Conservation (phyloP, 2,113 vertebrate genomes). For the Aplodontia rufa region DNA sequence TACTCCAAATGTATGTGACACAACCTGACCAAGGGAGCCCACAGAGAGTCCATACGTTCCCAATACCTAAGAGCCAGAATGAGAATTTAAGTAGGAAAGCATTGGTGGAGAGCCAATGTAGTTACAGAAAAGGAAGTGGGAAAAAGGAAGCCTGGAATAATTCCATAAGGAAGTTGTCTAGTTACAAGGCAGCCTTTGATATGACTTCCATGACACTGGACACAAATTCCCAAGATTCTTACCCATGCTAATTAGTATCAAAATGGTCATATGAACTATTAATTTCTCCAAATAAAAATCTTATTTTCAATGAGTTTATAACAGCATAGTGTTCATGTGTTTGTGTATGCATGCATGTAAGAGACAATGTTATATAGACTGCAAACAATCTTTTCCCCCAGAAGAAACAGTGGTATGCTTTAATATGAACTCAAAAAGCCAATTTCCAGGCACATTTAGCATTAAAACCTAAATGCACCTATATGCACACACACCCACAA, state of each 20-base stretch:
- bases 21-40: not conserved
- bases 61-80: not conserved
- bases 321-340: not conserved
- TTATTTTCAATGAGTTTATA: not conserved
- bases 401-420: not conserved
- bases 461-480: not conserved
- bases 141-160: not conserved
- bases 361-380: not conserved
- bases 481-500: not conserved
- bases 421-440: slow-evolving; percentile 13
- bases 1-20: not conserved
- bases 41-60: not conserved
- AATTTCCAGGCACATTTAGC: not conserved
- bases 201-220: not conserved
- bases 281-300: not conserved
- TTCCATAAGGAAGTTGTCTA: not conserved
- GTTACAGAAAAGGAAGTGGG: not conserved
- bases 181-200: not conserved
- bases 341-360: not conserved
- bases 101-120: not conserved
- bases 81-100: not conserved
- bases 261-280: not conserved
- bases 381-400: not conserved
- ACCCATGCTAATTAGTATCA: not conserved
- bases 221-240: not conserved